Evolutionary conservation across 2,113 vertebrate species (phyloP), one percentile per base, ranked within the genome.

Genomic region (Etheostoma spectabile): DNA sequence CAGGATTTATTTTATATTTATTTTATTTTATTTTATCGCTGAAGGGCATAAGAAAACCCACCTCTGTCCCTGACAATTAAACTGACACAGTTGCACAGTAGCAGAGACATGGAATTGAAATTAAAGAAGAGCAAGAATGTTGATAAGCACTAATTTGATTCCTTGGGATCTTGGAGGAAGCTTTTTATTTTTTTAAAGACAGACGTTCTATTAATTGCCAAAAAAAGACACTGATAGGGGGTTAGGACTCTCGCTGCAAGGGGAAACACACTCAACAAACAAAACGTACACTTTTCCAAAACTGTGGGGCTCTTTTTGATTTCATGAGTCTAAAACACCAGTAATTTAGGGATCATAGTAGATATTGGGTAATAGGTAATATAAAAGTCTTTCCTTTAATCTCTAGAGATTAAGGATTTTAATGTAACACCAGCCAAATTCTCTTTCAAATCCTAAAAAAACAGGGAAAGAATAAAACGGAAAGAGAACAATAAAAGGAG

Each of bases 121-220:
- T 85, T 42, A 84, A 77, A 87, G 61, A 81, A 64, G 70, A 85
- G 65, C 18, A 61, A 46, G 74, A 86, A 79, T 33, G 53, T 65
- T 80, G 80, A 82, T 81, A 84, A 81, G 82, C 42, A 14, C 38
- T 91, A 79, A 83, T 86, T 80, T 80, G 72, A 75, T 76, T 83
- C 69, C 8, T 66, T 77, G 77, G 73, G 80, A 88, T 70, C 63
- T 67, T 45, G 48, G 62, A 69, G 71, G 74, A 72, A 70, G 61
- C 35, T 74, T 86, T 38, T 38, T 10, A 2, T 10, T 38, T 38
- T 38, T 42, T 42, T 42, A 79, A 81, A 71, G 77, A 80, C 53
- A 64, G 68, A 71, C 56, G 45, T 24, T 77, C 57, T n/a, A 72
- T 83, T 89, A 72, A 86, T 83, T 87, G 64, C 27, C 55, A 67